Percentiles rank a stretch among this genome's conserved stretches.
Conservation (phyloP, 2,797 vertebrate genomes). For the Rhabdophis nuchalis region DNA sequence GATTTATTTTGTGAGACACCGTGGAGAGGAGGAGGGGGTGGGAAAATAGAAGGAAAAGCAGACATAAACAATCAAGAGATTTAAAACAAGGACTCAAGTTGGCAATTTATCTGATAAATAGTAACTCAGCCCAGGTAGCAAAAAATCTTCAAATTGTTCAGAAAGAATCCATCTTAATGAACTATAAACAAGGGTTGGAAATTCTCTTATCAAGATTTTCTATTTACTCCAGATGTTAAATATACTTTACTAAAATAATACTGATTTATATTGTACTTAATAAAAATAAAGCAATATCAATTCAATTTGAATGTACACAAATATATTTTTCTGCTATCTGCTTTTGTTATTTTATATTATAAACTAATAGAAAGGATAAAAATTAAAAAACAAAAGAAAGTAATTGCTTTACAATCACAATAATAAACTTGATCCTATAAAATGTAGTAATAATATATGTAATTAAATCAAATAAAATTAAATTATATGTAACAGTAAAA, state of each 20-base stretch:
- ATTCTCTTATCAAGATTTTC: not conserved
- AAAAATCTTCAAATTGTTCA: not conserved
- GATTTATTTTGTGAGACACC: not conserved
- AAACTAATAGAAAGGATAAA: too few species aligned
- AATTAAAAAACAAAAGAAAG: too few species aligned
- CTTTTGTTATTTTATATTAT: too few species aligned
- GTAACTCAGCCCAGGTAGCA: not conserved
- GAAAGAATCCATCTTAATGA: not conserved
- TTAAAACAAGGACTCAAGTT: not conserved
- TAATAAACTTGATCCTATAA: too few species aligned
- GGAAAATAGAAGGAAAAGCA: not conserved
- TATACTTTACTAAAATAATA: not conserved
- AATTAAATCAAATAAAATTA: too few species aligned
- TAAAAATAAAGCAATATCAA: not conserved
- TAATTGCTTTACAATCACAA: too few species aligned
- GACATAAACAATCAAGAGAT: not conserved
- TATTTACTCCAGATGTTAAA: not conserved
- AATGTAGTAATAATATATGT: too few species aligned
- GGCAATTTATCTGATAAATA: not conserved
- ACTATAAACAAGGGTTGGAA: not conserved
- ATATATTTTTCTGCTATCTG: too few species aligned
- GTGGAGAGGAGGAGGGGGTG: not conserved
- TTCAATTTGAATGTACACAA: too few species aligned
- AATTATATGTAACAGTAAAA: too few species aligned
- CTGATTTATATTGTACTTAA: not conserved